Base-by-base conservation (phyloP, 2,113 vertebrate genomes). In the Pseudopipra pipra region DNA sequence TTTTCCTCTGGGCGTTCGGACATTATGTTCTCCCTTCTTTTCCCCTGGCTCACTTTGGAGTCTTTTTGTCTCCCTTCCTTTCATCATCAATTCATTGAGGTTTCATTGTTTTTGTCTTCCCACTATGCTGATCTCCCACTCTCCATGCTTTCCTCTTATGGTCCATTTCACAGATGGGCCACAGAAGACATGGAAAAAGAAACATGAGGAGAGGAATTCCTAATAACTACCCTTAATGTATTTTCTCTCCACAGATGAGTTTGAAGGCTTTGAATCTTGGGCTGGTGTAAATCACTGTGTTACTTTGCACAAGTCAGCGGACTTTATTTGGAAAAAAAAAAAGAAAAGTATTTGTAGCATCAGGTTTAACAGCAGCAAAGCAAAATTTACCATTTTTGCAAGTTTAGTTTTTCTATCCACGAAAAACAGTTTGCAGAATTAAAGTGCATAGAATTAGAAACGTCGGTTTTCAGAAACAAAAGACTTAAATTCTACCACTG, bases 61-160 rank as follows among this genome's bases (percentile, higher is more conserved):
- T 41, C 46, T 63, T 91, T 95, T 62, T 84, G 75, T 90, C 39
- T 93, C 80, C 30, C 56, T 67, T 55, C 35, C 68, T 95, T 90
- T 73, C 86, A 90, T 81, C 76, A 73, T 76, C 87, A 65, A 75
- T 79, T 89, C 76, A 90, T 76, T 92, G 89, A 94, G 70, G 70
- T 76, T 95, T 94, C 70, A 59, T 66, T 87, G 77, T 46, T 96
- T 89, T 76, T 87, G 44, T 81, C 83, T 87, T 94, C 88, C 65
- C 85, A 84, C 68, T 83, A 87, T 13, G 71, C 65, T 24, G 63
- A 86, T 80, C 61, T 88, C 74, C 67, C 49, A 33, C 41, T 94
- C 79, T 72, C 54, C 56, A 1, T 7, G 41, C 52, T 89, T 58
- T 56, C 63, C 73, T 67, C 55, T 33, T 33, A 88, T 2, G 17